A percentile compares a stretch with the other conserved stretches of the same genome.
phyloP scores from a whole-genome alignment of 2,797 vertebrate genomes.

The Micromesistius poutassou region DNA sequence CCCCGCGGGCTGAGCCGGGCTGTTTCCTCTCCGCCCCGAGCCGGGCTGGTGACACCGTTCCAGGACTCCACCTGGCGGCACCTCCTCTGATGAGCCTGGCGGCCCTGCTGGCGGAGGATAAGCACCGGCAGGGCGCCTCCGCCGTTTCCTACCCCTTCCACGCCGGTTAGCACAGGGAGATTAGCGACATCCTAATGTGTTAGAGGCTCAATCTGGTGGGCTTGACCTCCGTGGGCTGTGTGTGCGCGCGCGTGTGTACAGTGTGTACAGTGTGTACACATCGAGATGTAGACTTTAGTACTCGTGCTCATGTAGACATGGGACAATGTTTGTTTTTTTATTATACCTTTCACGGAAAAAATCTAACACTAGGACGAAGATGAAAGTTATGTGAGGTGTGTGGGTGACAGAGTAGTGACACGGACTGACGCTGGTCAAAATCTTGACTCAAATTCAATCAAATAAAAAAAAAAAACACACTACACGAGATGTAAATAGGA shows the following conservation, averaged over 20 bases:
- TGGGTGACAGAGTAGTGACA: too few species aligned
- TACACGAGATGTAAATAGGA: background rate
- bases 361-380: too few species aligned
- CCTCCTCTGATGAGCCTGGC: conserved; percentile 62
- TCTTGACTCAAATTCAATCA: too few species aligned
- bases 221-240: conserved; percentile 46
- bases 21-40: conserved; percentile 64
- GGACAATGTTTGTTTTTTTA: background rate
- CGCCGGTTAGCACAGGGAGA: conserved; percentile 63
- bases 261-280: background rate
- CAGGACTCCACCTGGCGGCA: conserved; percentile 75
- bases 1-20: conserved; percentile 56
- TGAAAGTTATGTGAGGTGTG: too few species aligned
- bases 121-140: conserved; percentile 64
- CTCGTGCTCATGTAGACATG: background rate
- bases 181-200: conserved; percentile 65
- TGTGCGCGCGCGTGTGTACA: background rate
- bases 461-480: too few species aligned
- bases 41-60: conserved; percentile 68
- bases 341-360: too few species aligned
- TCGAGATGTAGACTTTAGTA: background rate
- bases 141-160: conserved; percentile 56
- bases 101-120: conserved; percentile 65
- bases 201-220: conserved; percentile 58
- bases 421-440: too few species aligned